Evolutionary conservation across 1,140 invertebrate genomes (phyloP).

Genomic region (Copidosoma floridanum): DNA sequence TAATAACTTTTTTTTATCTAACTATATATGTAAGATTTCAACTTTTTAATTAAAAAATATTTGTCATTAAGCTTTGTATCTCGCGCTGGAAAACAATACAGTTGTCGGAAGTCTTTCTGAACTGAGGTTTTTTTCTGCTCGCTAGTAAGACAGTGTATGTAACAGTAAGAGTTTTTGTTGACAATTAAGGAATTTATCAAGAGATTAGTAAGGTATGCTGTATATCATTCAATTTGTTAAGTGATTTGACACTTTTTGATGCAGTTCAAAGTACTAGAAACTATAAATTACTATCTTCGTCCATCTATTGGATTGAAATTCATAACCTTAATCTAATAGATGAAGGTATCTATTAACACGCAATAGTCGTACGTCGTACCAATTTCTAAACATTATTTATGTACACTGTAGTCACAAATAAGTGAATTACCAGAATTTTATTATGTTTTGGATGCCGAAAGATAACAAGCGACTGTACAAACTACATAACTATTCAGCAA

Average conservation of each 20-base stretch:
- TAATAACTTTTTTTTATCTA: neutral
- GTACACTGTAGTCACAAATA: neutral
- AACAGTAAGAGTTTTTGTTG: neutral
- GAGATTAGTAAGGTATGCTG: neutral
- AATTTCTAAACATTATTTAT: neutral
- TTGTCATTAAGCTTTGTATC: neutral
- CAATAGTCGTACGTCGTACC: neutral
- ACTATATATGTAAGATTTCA: neutral
- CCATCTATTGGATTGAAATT: neutral
- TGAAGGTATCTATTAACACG: neutral
- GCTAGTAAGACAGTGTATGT: neutral
- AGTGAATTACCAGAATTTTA: too few species aligned
- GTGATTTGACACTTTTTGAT: neutral
- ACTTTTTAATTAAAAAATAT: neutral
- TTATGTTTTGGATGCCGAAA: neutral
- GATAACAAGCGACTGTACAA: neutral
- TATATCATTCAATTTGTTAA: neutral
- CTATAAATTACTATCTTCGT: neutral
- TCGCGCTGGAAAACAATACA: neutral
- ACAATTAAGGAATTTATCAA: neutral
- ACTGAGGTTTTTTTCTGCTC: neutral
- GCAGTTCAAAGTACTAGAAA: neutral
- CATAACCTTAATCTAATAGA: neutral
- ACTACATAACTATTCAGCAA: neutral
- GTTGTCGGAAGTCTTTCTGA: neutral